Base-by-base conservation (phyloP, 2,888 invertebrate genomes). In the Papilio demoleus region DNA sequence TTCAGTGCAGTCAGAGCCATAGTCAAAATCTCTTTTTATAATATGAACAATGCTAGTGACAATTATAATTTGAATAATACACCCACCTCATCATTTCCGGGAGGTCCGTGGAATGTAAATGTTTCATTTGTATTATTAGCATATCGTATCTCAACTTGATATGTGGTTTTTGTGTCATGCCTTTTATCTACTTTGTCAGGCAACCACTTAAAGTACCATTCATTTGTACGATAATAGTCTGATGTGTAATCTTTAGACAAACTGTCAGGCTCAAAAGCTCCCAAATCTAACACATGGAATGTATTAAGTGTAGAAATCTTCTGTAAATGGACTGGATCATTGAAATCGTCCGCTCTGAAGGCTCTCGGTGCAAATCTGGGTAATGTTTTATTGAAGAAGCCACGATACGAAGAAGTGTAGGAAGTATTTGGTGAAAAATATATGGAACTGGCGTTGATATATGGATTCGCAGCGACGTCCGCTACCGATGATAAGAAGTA, bases 321-420 rank as follows among this genome's bases (percentile, higher is more conserved):
- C 84, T 99, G 97, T 72, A 92, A 77, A 91, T 99, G 99, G 65
- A 99, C 97, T 0, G 99, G 98, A 86, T 99, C 99, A 82, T 98
- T 98, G 80, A 98, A 98, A 86, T 98, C 98, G 83, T 98, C 98
- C 36, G 96, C 95, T 71, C 98, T 94, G 84, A 95, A 98, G 0
- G 99, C 97, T 81, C 98, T 94, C 0, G 99, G 99, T 0, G 98
- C 99, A 87, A 99, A 99, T 74, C 97, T 93, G 0, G 97, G 97
- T 88, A 99, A 94, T 0, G 99, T 99, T 86, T 97, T 98, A 84
- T 99, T 99, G 93, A 99, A 99, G 90, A 98, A 98, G 27, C 98
- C 98, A 85, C 97, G 94, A 83, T 98, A 99, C 2, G 98, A 98
- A 0, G 99, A 97, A 0, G 98, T 97, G 80, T 98, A 99, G 0